phyloP scores from a whole-genome alignment of 2,113 vertebrate species.

The Poeciliopsis prolifica region DNA sequence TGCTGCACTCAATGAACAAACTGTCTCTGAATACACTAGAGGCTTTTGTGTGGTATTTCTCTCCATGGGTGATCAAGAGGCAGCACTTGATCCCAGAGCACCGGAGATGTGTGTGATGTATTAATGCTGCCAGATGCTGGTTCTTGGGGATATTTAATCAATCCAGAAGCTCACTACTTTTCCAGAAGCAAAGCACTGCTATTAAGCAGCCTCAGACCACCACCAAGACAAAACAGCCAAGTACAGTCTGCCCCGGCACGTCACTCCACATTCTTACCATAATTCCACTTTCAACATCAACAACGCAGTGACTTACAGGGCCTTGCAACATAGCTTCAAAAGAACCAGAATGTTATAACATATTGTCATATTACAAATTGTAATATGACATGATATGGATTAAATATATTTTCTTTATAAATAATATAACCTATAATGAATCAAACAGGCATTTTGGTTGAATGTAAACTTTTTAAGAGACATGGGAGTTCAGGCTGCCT shows the following conservation, averaged over 20 bases:
- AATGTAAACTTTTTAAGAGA: slow-evolving; percentile 31
- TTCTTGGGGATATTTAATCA: slow-evolving; percentile 55
- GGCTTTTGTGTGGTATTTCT: slow-evolving; percentile 59
- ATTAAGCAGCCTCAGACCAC: slow-evolving; percentile 64
- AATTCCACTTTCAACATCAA: slow-evolving; percentile 55
- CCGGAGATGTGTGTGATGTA: slow-evolving; percentile 57
- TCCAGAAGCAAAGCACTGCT: slow-evolving; percentile 58
- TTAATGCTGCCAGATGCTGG: slow-evolving; percentile 58
- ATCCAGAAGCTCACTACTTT: slow-evolving; percentile 53
- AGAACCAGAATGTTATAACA: slow-evolving; percentile 24
- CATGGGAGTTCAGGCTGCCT: slow-evolving; percentile 27
- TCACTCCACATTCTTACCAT: slow-evolving; percentile 53
- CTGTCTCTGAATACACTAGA: slow-evolving; percentile 21
- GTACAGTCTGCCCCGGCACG: slow-evolving; percentile 43
- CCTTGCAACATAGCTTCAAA: slow-evolving; percentile 39
- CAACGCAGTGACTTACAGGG: slow-evolving; percentile 49
- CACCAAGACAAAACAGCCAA: slow-evolving; percentile 59
- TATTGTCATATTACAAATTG: slow-evolving; percentile 12
- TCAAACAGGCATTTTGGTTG: slow-evolving; percentile 36
- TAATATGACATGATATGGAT: slow-evolving; percentile 21
- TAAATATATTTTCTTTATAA: slow-evolving; percentile 48
- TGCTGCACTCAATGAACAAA: slow-evolving; percentile 37
- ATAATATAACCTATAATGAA: slow-evolving; percentile 38
- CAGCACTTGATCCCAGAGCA: slow-evolving; percentile 36
- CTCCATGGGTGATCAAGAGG: slow-evolving; percentile 42